Base-by-base conservation (phyloP, 2,113 vertebrate species). In the Xyrauchen texanus region DNA sequence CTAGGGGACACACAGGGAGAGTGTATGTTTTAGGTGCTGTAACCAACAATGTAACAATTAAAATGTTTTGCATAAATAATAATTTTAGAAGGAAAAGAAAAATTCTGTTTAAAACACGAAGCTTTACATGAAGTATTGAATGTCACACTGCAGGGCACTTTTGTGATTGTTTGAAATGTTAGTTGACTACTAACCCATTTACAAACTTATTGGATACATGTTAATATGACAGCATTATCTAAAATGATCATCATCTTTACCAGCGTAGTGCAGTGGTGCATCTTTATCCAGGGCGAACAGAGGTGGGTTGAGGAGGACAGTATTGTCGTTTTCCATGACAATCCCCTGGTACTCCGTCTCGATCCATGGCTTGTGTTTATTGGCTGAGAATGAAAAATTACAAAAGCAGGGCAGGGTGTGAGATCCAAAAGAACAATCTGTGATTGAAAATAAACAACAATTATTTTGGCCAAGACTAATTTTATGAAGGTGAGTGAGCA, bases 301-400 rank as follows among this genome's bases (percentile, higher is more conserved):
- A 0, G 98, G 98, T 0, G 98, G 98, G 78, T 97, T 99, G 81
- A 99, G 94, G 82, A 99, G 92, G 46, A 99, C 98, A 0, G 97
- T 98, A 92, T 98, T 97, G 91, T 99, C 98, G 0, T 99, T 99
- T 93, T 99, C 98, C 97, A 98, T 99, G 81, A 99, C 92, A 11
- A 99, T 99, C 84, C 98, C 98, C 88, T 99, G 97, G 87, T 99
- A 99, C 85, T 98, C 96, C 0, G 97, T 96, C 88, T 99, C 98
- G 49, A 99, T 98, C 98, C 98, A 99, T 85, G 98, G 97, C 88
- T 99, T 99, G 92, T 99, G 98, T 90, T 98, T 98, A 93, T 99
- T 99, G 88, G 96, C 97, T 99, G 91, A 84, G 81, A 87, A 83
- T 82, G 76, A 82, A 66, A 51, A 11, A 66, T 68, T 11, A 45